Base-by-base conservation (phyloP, 2,797 vertebrate genomes). In the Chloroceryle amazona region DNA sequence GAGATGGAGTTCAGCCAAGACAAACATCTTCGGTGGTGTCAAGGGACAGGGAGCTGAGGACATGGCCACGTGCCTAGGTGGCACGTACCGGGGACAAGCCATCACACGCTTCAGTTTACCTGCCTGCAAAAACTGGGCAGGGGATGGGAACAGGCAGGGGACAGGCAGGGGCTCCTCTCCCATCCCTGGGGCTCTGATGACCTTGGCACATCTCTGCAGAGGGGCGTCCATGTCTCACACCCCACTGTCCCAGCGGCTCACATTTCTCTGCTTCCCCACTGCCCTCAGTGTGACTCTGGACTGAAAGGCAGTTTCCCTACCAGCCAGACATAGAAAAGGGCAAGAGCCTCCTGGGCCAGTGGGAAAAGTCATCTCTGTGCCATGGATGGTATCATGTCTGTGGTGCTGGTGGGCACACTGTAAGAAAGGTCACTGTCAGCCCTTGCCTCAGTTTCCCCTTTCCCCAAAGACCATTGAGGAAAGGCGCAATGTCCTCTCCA, bases 1-100 rank as follows among this genome's bases (percentile, higher is more conserved):
- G 17, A 9, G 54, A 16, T 4, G 17, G 73, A 17, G 13, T 35
- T 42, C 0, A 3, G 54, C 16, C 20, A 8, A 31, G 13, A 11
- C 26, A 39, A 60, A 5, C 0, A 1, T 7, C 41, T 31, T 6
- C 0, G 5, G 37, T 5, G 44, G 1, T 29, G 23, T 4, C 0
- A 0, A 33, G 54, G 46, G 39, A 41, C 46, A 21, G 37, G 58
- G 66, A 70, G 29, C 10, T 61, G 23, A 2, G 6, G 41, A 2
- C 31, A 11, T 0, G 1, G 37, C 33, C 54, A 5, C 33, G 15
- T 4, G 11, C 13, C 8, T 0, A 0, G 23, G 14, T 73, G 54
- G 18, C 44, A 71, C 2, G 0, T 19, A 23, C 1, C 1, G 11
- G 13, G 26, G 4, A 3, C 5, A 44, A 75, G 62, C n/a, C 23